A percentile compares a stretch with the other conserved stretches of the same genome.
These are phyloP conservation scores for Hapalemur alaotrensis DNA, from an alignment of 2,797 vertebrate species.

Conservation along the genomic window DNA sequence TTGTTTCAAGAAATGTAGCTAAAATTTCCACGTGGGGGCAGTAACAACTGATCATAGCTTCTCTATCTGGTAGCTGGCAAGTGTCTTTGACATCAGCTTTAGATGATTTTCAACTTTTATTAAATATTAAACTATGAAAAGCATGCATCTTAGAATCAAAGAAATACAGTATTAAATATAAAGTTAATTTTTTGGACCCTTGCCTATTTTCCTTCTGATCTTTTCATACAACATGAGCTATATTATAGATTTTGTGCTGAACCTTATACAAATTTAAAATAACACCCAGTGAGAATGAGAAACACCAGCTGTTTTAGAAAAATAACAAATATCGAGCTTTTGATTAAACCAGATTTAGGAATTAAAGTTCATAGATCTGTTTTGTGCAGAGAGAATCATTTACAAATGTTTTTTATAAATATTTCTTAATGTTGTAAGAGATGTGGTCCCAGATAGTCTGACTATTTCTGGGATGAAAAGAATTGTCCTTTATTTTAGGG, in stretches of 20 bases:
- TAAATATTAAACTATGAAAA: slow-evolving; percentile 1
- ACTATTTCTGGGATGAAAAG: not conserved
- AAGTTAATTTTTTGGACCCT: slow-evolving; percentile 1
- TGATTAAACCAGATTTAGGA: slow-evolving; percentile 4
- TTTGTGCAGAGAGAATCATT: slow-evolving; percentile 37
- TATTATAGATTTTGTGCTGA: not conserved
- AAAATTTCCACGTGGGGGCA: not conserved
- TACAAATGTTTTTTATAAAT: not conserved
- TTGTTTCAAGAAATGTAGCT: not conserved
- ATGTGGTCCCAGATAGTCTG: not conserved
- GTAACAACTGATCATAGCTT: not conserved
- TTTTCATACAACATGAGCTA: not conserved
- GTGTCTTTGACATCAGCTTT: not conserved
- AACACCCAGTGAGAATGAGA: slow-evolving; percentile 5
- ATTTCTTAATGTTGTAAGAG: not conserved
- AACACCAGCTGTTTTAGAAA: slow-evolving; percentile 18
- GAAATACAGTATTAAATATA: not conserved
- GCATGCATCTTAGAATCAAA: not conserved
- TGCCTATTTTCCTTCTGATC: not conserved
- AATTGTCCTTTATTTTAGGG: not conserved
- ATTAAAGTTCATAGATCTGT: not conserved
- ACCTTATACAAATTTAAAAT: not conserved
- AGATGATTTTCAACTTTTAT: not conserved
- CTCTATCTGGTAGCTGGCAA: not conserved
- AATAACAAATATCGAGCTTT: not conserved